phyloP scores from a whole-genome alignment of 2,113 vertebrate genomes.

The Cygnus atratus region DNA sequence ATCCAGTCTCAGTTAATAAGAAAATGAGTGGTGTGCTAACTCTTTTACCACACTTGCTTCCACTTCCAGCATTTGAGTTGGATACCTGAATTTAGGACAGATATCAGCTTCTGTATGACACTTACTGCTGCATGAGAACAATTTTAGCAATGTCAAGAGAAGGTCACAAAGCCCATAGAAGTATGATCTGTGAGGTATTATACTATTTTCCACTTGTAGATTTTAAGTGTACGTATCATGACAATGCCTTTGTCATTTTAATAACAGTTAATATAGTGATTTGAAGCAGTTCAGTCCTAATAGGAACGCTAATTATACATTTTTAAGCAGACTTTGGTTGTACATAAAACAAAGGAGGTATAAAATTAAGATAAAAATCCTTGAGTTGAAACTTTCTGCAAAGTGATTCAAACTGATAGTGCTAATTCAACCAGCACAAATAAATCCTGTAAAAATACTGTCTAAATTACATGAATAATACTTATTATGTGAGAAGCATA shows the following conservation, averaged over 20 bases:
- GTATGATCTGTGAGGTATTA: not conserved
- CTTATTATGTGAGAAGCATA: not conserved
- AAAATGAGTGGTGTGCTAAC: not conserved
- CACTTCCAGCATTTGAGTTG: not conserved
- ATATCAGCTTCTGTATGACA: not conserved
- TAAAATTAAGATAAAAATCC: constrained; percentile 60
- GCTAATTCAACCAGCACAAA: constrained; percentile 49
- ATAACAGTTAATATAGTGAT: constrained; percentile 28
- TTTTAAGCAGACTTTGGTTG: constrained; percentile 50
- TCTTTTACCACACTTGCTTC: not conserved
- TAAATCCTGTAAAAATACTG: constrained; percentile 50
- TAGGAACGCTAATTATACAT: constrained; percentile 38
- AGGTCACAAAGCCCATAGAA: not conserved
- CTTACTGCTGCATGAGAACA: not conserved
- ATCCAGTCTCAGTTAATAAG: not conserved
- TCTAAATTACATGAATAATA: constrained; percentile 32
- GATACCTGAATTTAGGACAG: not conserved
- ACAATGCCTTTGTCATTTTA: constrained; percentile 44
- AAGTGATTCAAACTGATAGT: constrained; percentile 17
- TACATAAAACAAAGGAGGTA: constrained; percentile 58
- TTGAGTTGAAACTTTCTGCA: constrained; percentile 24
- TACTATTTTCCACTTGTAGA: constrained; percentile 17
- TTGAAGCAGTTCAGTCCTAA: constrained; percentile 54
- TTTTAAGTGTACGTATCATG: not conserved
- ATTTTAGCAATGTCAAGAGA: not conserved